Evolutionary conservation across 2,888 invertebrate species (phyloP), one percentile per base, ranked within the genome.

Genomic region (Hydrotaea cyrtoneurina): DNA sequence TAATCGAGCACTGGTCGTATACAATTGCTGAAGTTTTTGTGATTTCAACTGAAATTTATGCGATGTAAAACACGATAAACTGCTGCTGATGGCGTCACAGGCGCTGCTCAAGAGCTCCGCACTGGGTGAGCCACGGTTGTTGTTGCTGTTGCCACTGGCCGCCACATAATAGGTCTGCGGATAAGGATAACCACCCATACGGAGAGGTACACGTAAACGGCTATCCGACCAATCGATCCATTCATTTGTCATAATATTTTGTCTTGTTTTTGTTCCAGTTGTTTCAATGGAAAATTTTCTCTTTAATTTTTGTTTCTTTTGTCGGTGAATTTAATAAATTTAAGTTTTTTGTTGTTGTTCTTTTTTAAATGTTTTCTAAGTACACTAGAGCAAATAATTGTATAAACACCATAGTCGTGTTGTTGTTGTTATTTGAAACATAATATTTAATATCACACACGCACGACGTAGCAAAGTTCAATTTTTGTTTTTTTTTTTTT

Each of bases 151-250:
- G 86, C 21, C 77, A 36, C 43, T 84, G 55, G 82, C 77, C 15
- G 82, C 77, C 15, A 80, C 31, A 75, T 77, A 82, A 77, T 89
- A 89, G n/a, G 89, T 86, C 83, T 89, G 83, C 4, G 78, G 89
- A 78, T 88, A 88, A 79, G 89, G 87, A 83, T 89, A 90, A 82
- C 91, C 91, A 26, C 89, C 86, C 78, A 91, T 85, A 78, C 91
- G 90, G 73, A 92, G 82, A 11, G 92, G 92, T 43, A 90, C 89
- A 88, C 92, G 89, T 88, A 92, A 89, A 82, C 92, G 90, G 88
- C 90, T 90, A 88, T 92, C 92, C 81, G 89, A 89, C 91, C 91
- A 92, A 88, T 92, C 92, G 81, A 92, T 91, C 92, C 92, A 92
- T 87, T 92, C 92, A 89, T 92, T 92, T 87, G 92, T 92, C 92